Evolutionary conservation across 2,888 invertebrate genomes (phyloP).

Genomic region (Ichneumoninae sp.): DNA sequence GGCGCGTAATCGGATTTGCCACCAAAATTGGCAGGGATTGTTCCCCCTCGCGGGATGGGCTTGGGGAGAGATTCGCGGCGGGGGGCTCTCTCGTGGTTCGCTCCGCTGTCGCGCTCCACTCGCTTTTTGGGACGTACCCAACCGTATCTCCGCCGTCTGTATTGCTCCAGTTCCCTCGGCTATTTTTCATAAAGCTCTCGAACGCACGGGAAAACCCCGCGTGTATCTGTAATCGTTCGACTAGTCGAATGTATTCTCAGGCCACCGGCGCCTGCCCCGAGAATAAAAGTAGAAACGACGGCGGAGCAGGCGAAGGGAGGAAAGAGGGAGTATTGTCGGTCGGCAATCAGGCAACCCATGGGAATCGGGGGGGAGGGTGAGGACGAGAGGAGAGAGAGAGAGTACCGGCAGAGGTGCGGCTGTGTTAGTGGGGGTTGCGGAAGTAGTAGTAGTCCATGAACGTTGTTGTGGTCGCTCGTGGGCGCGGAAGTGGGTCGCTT

Average conservation of each 20-base stretch:
- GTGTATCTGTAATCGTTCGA: conserved; percentile 56
- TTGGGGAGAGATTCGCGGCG: conserved; percentile 63
- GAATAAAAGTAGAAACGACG: conserved; percentile 67
- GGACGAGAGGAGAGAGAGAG: conserved; percentile 23
- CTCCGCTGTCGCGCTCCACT: conserved; percentile 16
- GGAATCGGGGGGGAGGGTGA: conserved; percentile 56
- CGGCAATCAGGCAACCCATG: conserved; percentile 67
- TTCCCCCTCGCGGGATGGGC: conserved; percentile 63
- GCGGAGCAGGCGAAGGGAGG: conserved; percentile 38
- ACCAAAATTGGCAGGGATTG: conserved; percentile 82
- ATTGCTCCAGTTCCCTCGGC: conserved; percentile 10
- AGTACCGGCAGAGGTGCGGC: not conserved
- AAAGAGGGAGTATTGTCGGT: conserved; percentile 60
- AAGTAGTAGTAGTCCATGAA: conserved; percentile 59
- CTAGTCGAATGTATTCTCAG: conserved; percentile 41
- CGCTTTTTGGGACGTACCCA: conserved; percentile 3
- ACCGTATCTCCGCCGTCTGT: conserved; percentile 34
- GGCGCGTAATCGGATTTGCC: conserved; percentile 79
- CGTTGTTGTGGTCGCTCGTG: conserved; percentile 71
- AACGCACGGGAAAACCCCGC: conserved; percentile 24
- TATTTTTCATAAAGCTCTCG: conserved; percentile 19
- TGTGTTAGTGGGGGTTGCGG: conserved; percentile 1
- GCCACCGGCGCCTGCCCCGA: conserved; percentile 41
- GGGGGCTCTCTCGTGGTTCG: conserved; percentile 3
- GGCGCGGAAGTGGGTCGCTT: conserved; percentile 74